Percentiles rank a stretch among this genome's conserved stretches.
These are phyloP conservation scores for Cephus sareptanus DNA, from an alignment of 2,888 invertebrate species.

Conservation along the genomic window DNA sequence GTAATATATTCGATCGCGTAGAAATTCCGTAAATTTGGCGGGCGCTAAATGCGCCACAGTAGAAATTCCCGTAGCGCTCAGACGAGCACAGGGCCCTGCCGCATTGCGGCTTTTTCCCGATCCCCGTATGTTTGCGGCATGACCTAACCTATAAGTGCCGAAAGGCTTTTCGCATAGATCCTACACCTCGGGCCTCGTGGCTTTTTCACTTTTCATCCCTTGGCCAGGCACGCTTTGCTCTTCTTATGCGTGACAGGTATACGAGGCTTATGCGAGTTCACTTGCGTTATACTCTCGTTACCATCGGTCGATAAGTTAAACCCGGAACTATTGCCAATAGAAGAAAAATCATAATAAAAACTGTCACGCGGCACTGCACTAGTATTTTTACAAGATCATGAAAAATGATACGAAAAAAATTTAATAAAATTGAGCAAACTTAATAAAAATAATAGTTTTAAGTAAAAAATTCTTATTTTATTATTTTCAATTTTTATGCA, in stretches of 20 bases:
- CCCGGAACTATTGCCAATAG: background rate
- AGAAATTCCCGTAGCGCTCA: background rate
- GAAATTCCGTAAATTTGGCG: background rate
- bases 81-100: conserved; percentile 5
- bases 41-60: background rate
- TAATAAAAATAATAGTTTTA: background rate
- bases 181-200: background rate
- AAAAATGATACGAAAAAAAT: background rate
- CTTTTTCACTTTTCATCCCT: background rate
- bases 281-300: background rate
- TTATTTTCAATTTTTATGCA: background rate
- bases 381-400: background rate
- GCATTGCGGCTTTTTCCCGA: conserved; percentile 23
- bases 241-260: background rate
- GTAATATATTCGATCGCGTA: background rate
- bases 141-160: conserved; percentile 2
- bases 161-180: background rate
- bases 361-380: background rate
- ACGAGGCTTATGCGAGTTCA: background rate
- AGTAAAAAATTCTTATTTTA: background rate
- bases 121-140: conserved; percentile 16
- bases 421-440: background rate
- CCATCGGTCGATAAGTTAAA: background rate
- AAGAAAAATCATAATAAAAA: background rate
- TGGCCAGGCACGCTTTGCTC: background rate